phyloP scores from a whole-genome alignment of 1,140 invertebrate species.

The Lethocerus indicus region DNA sequence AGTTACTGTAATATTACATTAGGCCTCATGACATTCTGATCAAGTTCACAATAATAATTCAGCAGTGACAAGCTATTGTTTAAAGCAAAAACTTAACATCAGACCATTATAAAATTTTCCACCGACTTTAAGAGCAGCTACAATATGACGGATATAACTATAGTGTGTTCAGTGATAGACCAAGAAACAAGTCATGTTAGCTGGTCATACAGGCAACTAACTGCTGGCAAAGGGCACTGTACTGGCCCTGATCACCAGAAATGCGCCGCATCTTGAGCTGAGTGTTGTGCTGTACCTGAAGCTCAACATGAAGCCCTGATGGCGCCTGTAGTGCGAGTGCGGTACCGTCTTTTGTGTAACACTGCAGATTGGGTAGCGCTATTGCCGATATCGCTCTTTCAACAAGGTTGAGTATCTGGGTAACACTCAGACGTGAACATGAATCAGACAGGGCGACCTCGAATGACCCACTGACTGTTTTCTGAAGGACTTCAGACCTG shows the following conservation, averaged over 20 bases:
- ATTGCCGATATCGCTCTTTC: slow-evolving; percentile 64
- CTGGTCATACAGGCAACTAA: slow-evolving; percentile 68
- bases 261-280: slow-evolving; percentile 79
- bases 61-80: too few species aligned
- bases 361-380: slow-evolving; percentile 53
- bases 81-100: too few species aligned
- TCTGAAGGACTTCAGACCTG: slow-evolving; percentile 21
- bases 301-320: slow-evolving; percentile 13
- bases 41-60: too few species aligned
- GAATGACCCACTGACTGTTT: slow-evolving; percentile 28
- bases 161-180: too few species aligned
- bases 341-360: slow-evolving; percentile 20
- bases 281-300: slow-evolving; percentile 31
- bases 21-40: too few species aligned
- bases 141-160: too few species aligned
- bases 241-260: slow-evolving; percentile 78
- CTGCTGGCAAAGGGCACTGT: slow-evolving; percentile 78
- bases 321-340: slow-evolving; percentile 17
- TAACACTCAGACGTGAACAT: slow-evolving; percentile 42
- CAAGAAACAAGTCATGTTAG: slow-evolving; percentile 11
- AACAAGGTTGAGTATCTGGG: slow-evolving; percentile 62
- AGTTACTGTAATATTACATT: too few species aligned
- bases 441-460: slow-evolving; percentile 61
- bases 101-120: too few species aligned
- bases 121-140: too few species aligned